These are phyloP conservation scores for Oncorhynchus nerka DNA, from an alignment of 2,113 vertebrate species.

Conservation along the genomic window DNA sequence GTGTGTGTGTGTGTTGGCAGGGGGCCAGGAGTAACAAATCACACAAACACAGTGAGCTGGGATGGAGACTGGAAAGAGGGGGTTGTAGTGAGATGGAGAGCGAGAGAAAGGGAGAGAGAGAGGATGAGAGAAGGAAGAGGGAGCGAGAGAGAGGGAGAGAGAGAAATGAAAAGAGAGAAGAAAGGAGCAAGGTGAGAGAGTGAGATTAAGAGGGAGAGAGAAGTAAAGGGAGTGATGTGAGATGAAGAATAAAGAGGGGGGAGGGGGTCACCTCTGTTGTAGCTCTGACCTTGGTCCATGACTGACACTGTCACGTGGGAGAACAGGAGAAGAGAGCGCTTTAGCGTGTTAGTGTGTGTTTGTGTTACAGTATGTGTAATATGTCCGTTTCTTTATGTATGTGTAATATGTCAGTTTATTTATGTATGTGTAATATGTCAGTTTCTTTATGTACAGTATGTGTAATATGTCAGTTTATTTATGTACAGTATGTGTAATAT, in stretches of 20 bases:
- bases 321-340: constrained; percentile 54
- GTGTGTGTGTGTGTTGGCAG: not conserved
- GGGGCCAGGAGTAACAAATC: not conserved
- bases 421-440: too few species aligned
- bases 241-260: not conserved
- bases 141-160: not conserved
- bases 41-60: constrained; percentile 11
- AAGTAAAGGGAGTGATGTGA: not conserved
- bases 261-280: constrained; percentile 90
- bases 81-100: not conserved
- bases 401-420: too few species aligned
- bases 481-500: not conserved
- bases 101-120: not conserved
- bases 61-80: not conserved
- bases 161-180: not conserved
- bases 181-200: not conserved
- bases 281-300: constrained; percentile 94
- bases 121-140: not conserved
- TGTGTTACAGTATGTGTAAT: not conserved
- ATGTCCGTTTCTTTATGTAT: too few species aligned
- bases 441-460: too few species aligned
- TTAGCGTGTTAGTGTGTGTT: constrained; percentile 2
- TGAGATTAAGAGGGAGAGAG: not conserved
- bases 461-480: too few species aligned
- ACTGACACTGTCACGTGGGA: constrained; percentile 85